These are phyloP conservation scores for Drosophila pectinifera DNA, from an alignment of 1,140 invertebrate species.

Conservation along the genomic window DNA sequence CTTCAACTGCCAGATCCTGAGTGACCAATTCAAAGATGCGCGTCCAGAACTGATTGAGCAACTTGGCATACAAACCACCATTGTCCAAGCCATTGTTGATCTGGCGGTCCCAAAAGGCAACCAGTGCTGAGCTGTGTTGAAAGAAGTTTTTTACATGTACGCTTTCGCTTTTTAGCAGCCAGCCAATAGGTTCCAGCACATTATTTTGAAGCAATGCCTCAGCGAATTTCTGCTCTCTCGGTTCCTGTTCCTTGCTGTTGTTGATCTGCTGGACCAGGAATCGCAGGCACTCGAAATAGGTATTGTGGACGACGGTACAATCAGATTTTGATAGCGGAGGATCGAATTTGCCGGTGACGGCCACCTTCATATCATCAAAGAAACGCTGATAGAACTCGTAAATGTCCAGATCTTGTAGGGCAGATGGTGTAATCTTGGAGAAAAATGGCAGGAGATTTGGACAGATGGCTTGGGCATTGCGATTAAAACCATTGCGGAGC, in stretches of 20 bases:
- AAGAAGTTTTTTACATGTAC: conserved; percentile 85
- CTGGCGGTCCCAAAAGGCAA: conserved; percentile 87
- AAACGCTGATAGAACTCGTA: conserved; percentile 89
- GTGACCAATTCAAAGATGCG: conserved; percentile 85
- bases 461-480: conserved; percentile 89
- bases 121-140: conserved; percentile 85
- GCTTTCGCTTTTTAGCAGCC: conserved; percentile 83
- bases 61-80: conserved; percentile 82
- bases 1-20: conserved; percentile 61
- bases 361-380: conserved; percentile 87
- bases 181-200: conserved; percentile 85
- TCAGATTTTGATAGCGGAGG: conserved; percentile 86
- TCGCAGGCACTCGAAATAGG: conserved; percentile 90
- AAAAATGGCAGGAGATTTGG: conserved; percentile 91
- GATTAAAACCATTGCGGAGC: conserved; percentile 89
- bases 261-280: conserved; percentile 86
- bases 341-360: conserved; percentile 44
- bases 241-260: conserved; percentile 25
- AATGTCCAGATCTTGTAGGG: conserved; percentile 84
- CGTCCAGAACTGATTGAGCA: conserved; percentile 86
- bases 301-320: conserved; percentile 87
- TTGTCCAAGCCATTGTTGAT: conserved; percentile 53
- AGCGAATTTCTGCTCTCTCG: conserved; percentile 33
- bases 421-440: conserved; percentile 87
- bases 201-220: conserved; percentile 82